Base-by-base conservation (phyloP, 2,797 vertebrate species). In the Pelochelys cantorii region DNA sequence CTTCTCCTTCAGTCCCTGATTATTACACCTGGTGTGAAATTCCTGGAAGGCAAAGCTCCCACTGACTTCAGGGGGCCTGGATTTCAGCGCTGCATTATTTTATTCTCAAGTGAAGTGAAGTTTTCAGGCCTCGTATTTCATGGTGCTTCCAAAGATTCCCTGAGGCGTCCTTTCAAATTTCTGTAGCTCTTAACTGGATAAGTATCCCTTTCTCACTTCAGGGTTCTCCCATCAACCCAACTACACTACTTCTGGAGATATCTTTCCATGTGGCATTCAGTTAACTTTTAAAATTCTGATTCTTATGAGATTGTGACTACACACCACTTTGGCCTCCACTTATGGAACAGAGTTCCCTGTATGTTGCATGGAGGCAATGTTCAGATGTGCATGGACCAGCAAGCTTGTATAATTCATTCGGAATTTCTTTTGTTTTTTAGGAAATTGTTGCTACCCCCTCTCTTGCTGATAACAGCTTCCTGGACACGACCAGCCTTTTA, bases 131-230 rank as follows among this genome's bases (percentile, higher is more conserved):
- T 81, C 31, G 23, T 4, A 5, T 65, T 54, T 59, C 75, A 89
- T 17, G 4, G 74, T 8, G 15, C 20, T 68, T 53, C 20, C 1
- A 83, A 42, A 82, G 62, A 78, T 53, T 1, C 27, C 27, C 23
- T 90, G 22, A 54, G 1, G 59, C 83, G 80, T 81, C 4, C 27
- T 59, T 0, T 0, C 5, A 1, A 82, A 0, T 53, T 9, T 55
- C 85, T 91, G 17, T 20, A 42, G 17, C 2, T 71, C 17, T 71
- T 11, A 71, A 34, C n/a, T 71, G 65, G 34, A 34, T 5, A 62
- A 4, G 1, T 4, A 86, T 86, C 88, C 29, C 59, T 85, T 52
- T 68, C 3, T 60, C 29, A 27, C 59, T 60, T 60, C 59, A 29
- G 5, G 85, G 27, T 25, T 84, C 79, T 14, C 3, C 27, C 7